Percentiles rank a stretch among this genome's conserved stretches.
phyloP scores from a whole-genome alignment of 1,140 invertebrate species.

The honey bee (Apis mellifera) region Amel_HAv3.1 CM009935.2:4675001-4675500 shows the following conservation, averaged over 20 bases:
- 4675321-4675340: conserved; percentile 3
- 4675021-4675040: conserved; percentile 60
- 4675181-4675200: conserved; percentile 70
- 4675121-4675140: neutral
- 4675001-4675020: conserved; percentile 57
- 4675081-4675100: neutral
- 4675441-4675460: conserved; percentile 25
- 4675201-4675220: conserved; percentile 74
- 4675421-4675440: conserved; percentile 19
- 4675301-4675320: neutral
- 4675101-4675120: neutral
- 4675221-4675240: conserved; percentile 78
- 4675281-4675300: conserved; percentile 22
- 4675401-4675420: conserved; percentile 20
- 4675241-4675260: conserved; percentile 69
- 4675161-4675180: conserved; percentile 65
- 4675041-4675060: neutral
- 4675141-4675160: conserved; percentile 30
- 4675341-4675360: conserved; percentile 1
- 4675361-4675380: conserved; percentile 25
- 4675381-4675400: conserved; percentile 1
- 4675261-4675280: conserved; percentile 57
- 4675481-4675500: too few relatives aligned
- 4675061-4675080: too few relatives aligned
- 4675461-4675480: conserved; percentile 30